Evolutionary conservation across 2,888 invertebrate species (phyloP).

Genomic region (Ctenicera cuprea): DNA sequence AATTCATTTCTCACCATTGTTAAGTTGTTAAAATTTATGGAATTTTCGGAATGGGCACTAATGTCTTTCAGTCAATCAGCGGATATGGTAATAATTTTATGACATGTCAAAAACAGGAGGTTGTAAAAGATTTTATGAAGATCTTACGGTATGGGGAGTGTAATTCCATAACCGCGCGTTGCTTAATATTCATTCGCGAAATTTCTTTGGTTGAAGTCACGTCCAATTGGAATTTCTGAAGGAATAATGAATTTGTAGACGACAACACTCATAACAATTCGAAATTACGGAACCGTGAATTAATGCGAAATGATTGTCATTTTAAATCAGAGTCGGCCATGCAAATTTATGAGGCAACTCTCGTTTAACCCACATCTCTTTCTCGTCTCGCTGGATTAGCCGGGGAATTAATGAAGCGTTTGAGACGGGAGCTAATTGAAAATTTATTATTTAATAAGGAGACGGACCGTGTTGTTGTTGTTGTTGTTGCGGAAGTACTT

Average conservation of each 20-base stretch:
- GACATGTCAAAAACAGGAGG: not conserved
- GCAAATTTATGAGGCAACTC: conserved; percentile 48
- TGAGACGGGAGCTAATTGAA: conserved; percentile 55
- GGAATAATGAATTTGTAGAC: conserved; percentile 39
- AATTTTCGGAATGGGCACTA: not conserved
- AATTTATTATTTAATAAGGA: conserved; percentile 57
- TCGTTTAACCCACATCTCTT: conserved; percentile 50
- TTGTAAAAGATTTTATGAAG: not conserved
- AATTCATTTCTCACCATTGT: too few relatives aligned
- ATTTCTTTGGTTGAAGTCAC: conserved; percentile 21
- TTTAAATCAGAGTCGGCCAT: conserved; percentile 48
- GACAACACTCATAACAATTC: conserved; percentile 46
- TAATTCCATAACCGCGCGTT: conserved; percentile 1
- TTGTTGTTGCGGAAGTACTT: conserved; percentile 48
- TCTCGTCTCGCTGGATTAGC: conserved; percentile 51
- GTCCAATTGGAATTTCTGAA: conserved; percentile 28
- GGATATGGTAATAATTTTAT: not conserved
- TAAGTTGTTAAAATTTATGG: not conserved
- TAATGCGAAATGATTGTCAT: conserved; percentile 51
- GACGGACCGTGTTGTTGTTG: conserved; percentile 52
- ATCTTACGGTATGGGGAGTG: not conserved
- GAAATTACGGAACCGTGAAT: conserved; percentile 45
- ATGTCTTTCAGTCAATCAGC: conserved; percentile 1
- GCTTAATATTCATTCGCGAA: conserved; percentile 8
- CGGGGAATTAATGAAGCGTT: conserved; percentile 54